phyloP scores from a whole-genome alignment of 2,797 vertebrate genomes.

The Coccyzus lansbergi region DNA sequence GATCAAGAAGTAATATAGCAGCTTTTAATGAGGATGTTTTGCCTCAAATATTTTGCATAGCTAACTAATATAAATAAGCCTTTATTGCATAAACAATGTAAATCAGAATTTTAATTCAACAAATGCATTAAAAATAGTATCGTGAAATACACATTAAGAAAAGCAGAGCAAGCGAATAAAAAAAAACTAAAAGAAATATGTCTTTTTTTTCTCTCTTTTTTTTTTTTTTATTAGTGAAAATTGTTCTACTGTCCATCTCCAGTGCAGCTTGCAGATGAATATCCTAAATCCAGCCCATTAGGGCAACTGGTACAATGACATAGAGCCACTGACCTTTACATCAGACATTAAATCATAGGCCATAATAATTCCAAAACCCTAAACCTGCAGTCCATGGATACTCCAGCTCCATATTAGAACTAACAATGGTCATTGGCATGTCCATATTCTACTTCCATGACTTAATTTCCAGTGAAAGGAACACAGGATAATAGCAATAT shows the following conservation, averaged over 20 bases:
- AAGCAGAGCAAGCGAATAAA: neutral
- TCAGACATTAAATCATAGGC: neutral
- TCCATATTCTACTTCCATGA: neutral
- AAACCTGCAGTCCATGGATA: neutral
- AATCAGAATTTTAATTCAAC: constrained; percentile 14
- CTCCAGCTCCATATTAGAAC: neutral
- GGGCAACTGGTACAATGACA: neutral
- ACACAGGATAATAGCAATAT: neutral
- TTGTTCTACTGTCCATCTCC: neutral
- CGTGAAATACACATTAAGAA: neutral
- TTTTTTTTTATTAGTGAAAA: neutral
- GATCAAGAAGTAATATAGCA: constrained; percentile 11
- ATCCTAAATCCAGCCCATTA: neutral
- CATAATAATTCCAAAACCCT: neutral
- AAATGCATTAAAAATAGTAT: neutral
- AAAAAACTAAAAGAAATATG: rapidly evolving
- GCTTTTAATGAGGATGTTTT: constrained; percentile 44
- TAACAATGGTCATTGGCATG: neutral
- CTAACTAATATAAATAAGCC: neutral
- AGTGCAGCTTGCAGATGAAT: neutral
- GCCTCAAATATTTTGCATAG: neutral
- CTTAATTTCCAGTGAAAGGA: neutral
- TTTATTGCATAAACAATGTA: constrained; percentile 17
- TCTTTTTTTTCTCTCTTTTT: neutral
- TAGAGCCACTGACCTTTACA: neutral